phyloP scores from a whole-genome alignment of 2,113 vertebrate species.

The Cyrtonyx montezumae region DNA sequence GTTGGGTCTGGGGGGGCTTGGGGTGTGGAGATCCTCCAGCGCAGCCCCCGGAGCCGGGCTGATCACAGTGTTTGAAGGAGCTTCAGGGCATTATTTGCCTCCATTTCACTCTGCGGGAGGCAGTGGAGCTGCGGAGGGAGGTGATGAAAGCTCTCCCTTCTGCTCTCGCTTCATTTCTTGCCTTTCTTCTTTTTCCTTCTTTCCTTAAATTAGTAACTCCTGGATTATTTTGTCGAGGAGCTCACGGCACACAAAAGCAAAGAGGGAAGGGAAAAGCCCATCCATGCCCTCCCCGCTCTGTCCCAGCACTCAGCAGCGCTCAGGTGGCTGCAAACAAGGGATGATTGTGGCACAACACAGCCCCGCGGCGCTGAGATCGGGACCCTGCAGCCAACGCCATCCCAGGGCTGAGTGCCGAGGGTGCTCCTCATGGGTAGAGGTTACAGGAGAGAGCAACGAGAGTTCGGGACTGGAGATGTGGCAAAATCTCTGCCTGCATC shows the following conservation, averaged over 20 bases:
- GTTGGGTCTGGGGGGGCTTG: background rate
- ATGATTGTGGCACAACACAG: accelerated
- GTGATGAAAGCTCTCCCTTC: conserved; percentile 7
- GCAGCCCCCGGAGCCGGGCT: background rate
- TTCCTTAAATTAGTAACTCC: background rate
- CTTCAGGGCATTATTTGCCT: conserved; percentile 15
- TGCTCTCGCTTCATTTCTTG: background rate
- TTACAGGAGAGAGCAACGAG: accelerated
- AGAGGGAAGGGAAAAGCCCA: background rate
- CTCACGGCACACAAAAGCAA: background rate
- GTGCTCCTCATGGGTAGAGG: accelerated
- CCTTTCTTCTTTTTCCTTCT: background rate
- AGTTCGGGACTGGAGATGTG: background rate
- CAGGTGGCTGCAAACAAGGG: accelerated
- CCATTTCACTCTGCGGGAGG: conserved; percentile 51
- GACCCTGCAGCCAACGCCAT: accelerated
- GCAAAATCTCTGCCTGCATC: background rate
- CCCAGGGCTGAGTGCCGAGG: background rate
- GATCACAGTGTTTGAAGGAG: background rate
- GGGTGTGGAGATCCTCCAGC: no score
- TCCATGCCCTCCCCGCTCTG: accelerated
- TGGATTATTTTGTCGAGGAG: background rate
- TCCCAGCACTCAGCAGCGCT: accelerated
- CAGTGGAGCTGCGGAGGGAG: background rate
- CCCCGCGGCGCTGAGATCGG: accelerated